Evolutionary conservation across 2,113 vertebrate species (phyloP).

Genomic region (Salvelinus alpinus): DNA sequence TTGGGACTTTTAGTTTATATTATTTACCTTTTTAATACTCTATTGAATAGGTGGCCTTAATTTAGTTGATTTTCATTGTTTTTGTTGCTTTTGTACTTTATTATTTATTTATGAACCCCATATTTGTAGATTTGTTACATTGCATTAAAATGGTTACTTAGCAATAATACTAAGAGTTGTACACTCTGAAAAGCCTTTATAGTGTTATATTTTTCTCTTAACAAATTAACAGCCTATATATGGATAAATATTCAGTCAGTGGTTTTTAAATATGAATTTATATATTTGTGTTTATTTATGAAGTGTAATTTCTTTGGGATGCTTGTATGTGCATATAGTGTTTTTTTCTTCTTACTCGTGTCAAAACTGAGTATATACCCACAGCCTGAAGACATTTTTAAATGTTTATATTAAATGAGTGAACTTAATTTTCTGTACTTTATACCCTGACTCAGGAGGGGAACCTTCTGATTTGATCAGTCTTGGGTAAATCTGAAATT

Average conservation of each 20-base stretch:
- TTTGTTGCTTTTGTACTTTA: slow-evolving; percentile 14
- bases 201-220: slow-evolving; percentile 30
- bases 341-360: background rate
- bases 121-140: slow-evolving; percentile 25
- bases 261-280: slow-evolving; percentile 17
- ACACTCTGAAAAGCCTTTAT: slow-evolving; percentile 46
- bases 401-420: too few relatives aligned
- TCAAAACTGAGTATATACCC: background rate
- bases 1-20: slow-evolving; percentile 20
- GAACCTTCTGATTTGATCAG: too few relatives aligned
- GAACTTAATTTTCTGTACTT: too few relatives aligned
- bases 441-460: too few relatives aligned
- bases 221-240: slow-evolving; percentile 25
- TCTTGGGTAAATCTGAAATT: too few relatives aligned
- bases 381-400: too few relatives aligned
- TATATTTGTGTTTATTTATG: slow-evolving; percentile 34
- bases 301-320: slow-evolving; percentile 20
- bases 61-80: slow-evolving; percentile 2
- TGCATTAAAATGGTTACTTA: slow-evolving; percentile 25
- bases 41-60: slow-evolving; percentile 28
- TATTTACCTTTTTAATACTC: slow-evolving; percentile 9
- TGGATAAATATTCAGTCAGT: slow-evolving; percentile 18
- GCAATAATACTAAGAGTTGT: slow-evolving; percentile 51
- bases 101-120: slow-evolving; percentile 16
- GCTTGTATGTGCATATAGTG: slow-evolving; percentile 17